Evolutionary conservation across 2,113 vertebrate genomes (phyloP), one percentile per base, ranked within the genome.

Genomic region (Spizaetus ornatus): DNA sequence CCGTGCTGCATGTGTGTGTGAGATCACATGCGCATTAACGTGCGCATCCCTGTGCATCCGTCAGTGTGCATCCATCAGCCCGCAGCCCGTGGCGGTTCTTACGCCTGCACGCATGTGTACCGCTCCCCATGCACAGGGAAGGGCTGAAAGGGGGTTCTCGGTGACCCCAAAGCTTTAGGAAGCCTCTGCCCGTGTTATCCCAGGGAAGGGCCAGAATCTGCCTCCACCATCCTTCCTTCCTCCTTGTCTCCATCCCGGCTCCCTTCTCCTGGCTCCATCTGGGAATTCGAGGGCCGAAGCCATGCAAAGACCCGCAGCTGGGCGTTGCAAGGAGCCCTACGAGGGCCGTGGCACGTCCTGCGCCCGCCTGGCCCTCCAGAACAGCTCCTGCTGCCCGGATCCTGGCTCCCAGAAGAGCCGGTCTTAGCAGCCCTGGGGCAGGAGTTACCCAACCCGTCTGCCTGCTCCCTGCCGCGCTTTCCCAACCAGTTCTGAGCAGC

Each of bases 381-480:
- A 10, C 23, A 5, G 83, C 90, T 71, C 55, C 53, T 5, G 40
- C 74, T 43, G 36, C 76, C 71, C 71, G 1, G 38, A 2, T n/a
- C 63, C 36, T 3, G 63, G 21, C 87, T 86, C 16, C 96, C 84
- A 5, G 96, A 22, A 63, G 81, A 93, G 94, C 96, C 88, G 81
- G 94, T 96, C 96, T 4, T 55, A 4, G 90, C 94, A 69, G 87
- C 93, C 94, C 88, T 14, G 84, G 72, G 96, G 93, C 94, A 10
- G 87, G 86, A 69, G 67, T 89, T 86, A 81, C 96, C 90, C 93
- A 96, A 96, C 96, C 88, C 63, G 94, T 93, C 93, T 26, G 94
- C 94, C 93, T 3, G 69, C 94, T 93, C 93, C 94, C 63, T 1
- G 58, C 72, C 38, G 25, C 40, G 31, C 96, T 88, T 86, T 96